Base-by-base conservation (phyloP, 2,888 invertebrate genomes). In the Drosophila algonquin region DNA sequence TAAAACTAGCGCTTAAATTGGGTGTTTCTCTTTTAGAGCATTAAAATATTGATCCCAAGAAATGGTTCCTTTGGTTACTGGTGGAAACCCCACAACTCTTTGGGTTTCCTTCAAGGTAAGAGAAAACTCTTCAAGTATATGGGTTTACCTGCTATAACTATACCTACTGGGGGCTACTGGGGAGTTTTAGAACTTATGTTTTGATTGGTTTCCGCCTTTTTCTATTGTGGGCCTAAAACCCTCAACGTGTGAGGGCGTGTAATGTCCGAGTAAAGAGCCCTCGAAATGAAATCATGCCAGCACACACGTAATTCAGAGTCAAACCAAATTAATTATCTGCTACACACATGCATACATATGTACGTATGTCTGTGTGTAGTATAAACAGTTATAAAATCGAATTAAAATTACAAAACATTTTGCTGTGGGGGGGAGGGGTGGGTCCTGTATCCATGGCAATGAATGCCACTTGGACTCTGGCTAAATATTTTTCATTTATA, bases 321-420 rank as follows among this genome's bases (percentile, higher is more conserved):
- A 72, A 73, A 76, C 80, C 61, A 77, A 82, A 77, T 82, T 67
- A 78, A 80, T 80, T 78, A 74, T 68, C 72, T 45, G 50, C 63
- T 14, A 3, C 21, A 21, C 21, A 21, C 21, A 21, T 21, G 2
- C 21, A 21, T 21, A 21, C 21, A 21, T 21, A 2, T 21, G 21
- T 48, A 60, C 45, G 45, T 24, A 24, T 24, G 45, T 24, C 5
- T 24, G 5, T 24, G 24, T 24, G 5, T 24, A 21, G 21, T 50
- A 57, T 52, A 72, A 67, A 67, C 62, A 35, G 55, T 35, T 65
- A 55, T 85, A 46, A 73, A 82, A 76, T 75, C 52, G 63, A 76
- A 81, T 85, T 60, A 69, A 64, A 68, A 59, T 64, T 68, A 62
- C 60, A 50, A 75, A 77, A 73, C 76, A 65, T 69, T 58, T 51